Conservation (phyloP, 1,140 invertebrate genomes). For the Eurosta solidaginis region DNA sequence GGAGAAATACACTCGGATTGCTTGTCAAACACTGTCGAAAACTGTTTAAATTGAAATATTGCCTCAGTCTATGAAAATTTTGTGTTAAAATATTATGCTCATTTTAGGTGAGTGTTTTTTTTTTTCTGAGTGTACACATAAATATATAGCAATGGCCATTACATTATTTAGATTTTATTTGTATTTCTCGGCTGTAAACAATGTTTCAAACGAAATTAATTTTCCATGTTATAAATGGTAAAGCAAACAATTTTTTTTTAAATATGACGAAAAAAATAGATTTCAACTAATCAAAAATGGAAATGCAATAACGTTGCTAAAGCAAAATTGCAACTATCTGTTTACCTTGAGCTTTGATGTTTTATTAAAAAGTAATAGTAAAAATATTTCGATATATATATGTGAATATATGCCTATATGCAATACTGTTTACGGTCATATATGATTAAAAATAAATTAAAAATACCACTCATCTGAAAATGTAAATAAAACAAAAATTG, state of each 20-base stretch:
- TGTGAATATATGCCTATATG: neutral
- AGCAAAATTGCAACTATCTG: neutral
- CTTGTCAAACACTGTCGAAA: no score
- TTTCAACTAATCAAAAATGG: slow-evolving; percentile 9
- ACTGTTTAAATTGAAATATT: no score
- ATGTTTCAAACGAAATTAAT: slow-evolving; percentile 21
- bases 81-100: no score
- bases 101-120: no score
- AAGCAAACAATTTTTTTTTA: neutral
- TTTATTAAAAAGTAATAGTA: slow-evolving; percentile 14
- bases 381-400: neutral
- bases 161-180: slow-evolving; percentile 24
- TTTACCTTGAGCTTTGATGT: neutral
- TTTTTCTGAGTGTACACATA: no score
- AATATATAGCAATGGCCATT: no score
- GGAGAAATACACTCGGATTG: no score
- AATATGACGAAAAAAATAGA: neutral
- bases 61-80: no score
- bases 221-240: neutral
- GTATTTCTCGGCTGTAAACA: slow-evolving; percentile 9
- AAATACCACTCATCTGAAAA: slow-evolving; percentile 10
- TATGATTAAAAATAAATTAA: slow-evolving; percentile 25
- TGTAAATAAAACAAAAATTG: neutral
- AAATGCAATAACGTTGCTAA: slow-evolving; percentile 18
- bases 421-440: neutral